These are phyloP conservation scores for Charina bottae DNA, from an alignment of 2,113 vertebrate species.

Conservation along the genomic window DNA sequence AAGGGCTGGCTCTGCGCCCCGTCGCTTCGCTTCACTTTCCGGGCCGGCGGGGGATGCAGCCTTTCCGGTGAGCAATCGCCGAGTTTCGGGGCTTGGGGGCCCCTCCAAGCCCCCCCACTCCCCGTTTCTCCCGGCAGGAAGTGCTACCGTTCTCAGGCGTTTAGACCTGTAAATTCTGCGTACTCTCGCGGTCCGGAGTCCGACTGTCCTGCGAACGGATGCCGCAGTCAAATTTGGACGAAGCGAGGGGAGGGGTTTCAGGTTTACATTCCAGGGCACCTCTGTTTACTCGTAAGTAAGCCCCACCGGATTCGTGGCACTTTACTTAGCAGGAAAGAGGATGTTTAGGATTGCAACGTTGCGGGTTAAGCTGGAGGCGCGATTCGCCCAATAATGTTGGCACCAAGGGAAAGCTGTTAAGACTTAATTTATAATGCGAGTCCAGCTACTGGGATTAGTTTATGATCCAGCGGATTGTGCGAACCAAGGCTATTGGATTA, in stretches of 20 bases:
- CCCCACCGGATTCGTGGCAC: not conserved
- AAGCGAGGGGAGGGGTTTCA: not conserved
- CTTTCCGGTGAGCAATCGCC: not conserved
- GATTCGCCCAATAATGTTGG: not conserved
- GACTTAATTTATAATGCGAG: not conserved
- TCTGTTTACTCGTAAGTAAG: not conserved
- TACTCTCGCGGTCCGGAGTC: not conserved
- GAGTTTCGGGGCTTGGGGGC: not conserved
- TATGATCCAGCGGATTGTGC: not conserved
- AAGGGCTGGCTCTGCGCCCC: not conserved
- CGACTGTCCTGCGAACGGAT: not conserved
- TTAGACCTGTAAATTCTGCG: not conserved
- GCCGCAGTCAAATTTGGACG: not conserved
- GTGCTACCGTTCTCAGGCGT: not conserved
- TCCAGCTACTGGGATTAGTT: not conserved
- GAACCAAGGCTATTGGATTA: not conserved
- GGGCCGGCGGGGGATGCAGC: not conserved
- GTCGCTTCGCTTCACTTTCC: not conserved
- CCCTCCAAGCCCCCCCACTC: not conserved
- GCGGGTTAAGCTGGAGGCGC: not conserved
- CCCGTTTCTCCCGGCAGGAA: not conserved
- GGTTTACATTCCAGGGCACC: not conserved
- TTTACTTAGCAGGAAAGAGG: not conserved
- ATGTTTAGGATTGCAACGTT: not conserved
- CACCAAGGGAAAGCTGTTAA: accelerated